Conservation (phyloP, 2,888 invertebrate species). For the Apamea crenata region DNA sequence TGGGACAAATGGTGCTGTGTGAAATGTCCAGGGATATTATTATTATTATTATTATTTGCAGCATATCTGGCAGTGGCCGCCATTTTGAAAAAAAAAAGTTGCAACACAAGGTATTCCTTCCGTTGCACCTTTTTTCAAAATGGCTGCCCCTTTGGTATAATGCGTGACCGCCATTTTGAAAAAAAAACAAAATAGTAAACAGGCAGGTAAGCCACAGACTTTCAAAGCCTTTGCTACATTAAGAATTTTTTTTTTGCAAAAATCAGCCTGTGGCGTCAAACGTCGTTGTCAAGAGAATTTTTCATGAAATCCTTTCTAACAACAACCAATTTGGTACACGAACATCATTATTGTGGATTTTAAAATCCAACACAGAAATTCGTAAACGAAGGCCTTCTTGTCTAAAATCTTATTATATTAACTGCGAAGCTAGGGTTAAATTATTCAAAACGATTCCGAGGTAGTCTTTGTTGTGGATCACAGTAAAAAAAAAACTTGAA, state of each 20-base stretch:
- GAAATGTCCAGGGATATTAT: too few relatives aligned
- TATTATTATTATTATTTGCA: too few relatives aligned
- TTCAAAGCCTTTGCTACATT: too few relatives aligned
- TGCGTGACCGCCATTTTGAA: too few relatives aligned
- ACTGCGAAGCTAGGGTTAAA: slow-evolving; percentile 49
- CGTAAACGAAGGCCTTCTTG: background rate
- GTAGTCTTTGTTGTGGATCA: slow-evolving; percentile 54
- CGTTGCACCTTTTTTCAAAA: too few relatives aligned
- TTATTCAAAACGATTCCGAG: slow-evolving; percentile 53
- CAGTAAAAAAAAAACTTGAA: slow-evolving; percentile 60
- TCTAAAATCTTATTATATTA: slow-evolving; percentile 45
- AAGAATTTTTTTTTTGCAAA: background rate
- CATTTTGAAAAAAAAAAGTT: too few relatives aligned
- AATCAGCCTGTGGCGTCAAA: background rate
- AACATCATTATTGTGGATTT: slow-evolving; percentile 16
- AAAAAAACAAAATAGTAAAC: background rate
- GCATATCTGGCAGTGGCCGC: too few relatives aligned
- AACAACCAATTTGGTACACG: background rate
- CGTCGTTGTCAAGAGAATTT: background rate
- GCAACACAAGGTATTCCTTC: too few relatives aligned
- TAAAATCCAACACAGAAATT: slow-evolving; percentile 14
- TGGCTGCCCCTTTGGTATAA: too few relatives aligned
- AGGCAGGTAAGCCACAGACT: too few relatives aligned
- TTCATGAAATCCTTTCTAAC: background rate
- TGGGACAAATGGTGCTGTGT: too few relatives aligned